These are phyloP conservation scores for Adelphocoris suturalis DNA, from an alignment of 2,888 invertebrate genomes.

Conservation along the genomic window DNA sequence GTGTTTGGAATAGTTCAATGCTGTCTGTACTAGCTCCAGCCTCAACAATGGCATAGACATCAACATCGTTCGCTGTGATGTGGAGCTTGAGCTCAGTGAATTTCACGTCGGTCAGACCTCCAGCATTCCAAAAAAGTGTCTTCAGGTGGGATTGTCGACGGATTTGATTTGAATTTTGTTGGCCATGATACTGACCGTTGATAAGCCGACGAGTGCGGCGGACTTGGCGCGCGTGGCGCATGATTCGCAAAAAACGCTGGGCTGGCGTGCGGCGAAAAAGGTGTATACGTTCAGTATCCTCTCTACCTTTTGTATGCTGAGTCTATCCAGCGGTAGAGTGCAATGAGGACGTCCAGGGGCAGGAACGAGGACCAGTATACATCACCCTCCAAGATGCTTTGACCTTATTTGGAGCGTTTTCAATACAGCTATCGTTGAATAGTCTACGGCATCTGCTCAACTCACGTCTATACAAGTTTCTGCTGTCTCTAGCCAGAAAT, in stretches of 20 bases:
- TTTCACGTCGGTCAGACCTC: conserved; percentile 20
- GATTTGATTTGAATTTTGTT: background rate
- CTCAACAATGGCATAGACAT: conserved; percentile 5
- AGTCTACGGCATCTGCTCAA: too few relatives aligned
- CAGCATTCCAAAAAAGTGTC: conserved; percentile 38
- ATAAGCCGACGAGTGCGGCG: conserved; percentile 14
- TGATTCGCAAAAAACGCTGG: background rate
- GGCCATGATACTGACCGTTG: conserved; percentile 37
- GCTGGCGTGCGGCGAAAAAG: conserved; percentile 44
- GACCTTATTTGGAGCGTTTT: too few relatives aligned
- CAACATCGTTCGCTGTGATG: conserved; percentile 22
- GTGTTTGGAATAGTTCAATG: background rate
- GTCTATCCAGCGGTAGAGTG: conserved; percentile 26
- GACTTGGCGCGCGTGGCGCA: too few relatives aligned
- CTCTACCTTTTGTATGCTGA: conserved; percentile 8
- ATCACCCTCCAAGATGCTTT: background rate
- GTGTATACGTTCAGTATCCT: conserved; percentile 52
- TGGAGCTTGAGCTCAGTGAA: conserved; percentile 38
- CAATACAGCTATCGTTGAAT: too few relatives aligned
- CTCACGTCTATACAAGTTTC: too few relatives aligned
- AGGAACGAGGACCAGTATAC: conserved; percentile 41
- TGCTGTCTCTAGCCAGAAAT: too few relatives aligned
- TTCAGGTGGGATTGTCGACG: background rate
- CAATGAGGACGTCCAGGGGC: conserved; percentile 43
- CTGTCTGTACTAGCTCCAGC: conserved; percentile 20